Conservation (phyloP, 2,888 invertebrate species). For the Tenodera sinensis region DNA sequence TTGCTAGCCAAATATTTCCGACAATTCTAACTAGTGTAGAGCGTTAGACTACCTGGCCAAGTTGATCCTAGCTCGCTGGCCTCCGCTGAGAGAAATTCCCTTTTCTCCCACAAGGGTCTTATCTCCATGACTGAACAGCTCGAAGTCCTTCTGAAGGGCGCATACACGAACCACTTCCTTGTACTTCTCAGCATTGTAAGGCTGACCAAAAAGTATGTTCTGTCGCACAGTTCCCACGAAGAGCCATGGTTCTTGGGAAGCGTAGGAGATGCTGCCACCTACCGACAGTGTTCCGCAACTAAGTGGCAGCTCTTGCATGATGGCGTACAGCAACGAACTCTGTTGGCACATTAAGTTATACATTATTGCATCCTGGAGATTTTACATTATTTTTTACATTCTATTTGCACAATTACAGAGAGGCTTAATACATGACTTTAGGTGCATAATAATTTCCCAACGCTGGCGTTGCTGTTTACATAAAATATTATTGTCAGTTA, state of each 20-base stretch:
- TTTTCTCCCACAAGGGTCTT: constrained; percentile 72
- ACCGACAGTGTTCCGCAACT: constrained; percentile 57
- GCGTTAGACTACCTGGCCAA: constrained; percentile 53
- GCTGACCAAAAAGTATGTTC: constrained; percentile 74
- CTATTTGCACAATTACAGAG: too few relatives aligned
- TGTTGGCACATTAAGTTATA: constrained; percentile 21
- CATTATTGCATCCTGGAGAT: too few relatives aligned
- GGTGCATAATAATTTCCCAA: too few relatives aligned
- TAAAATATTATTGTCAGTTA: too few relatives aligned
- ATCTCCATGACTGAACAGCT: constrained; percentile 67
- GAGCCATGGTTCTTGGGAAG: constrained; percentile 78
- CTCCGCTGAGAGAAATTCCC: constrained; percentile 73
- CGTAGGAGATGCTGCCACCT: constrained; percentile 64
- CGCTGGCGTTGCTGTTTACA: too few relatives aligned
- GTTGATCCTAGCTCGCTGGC: constrained; percentile 75
- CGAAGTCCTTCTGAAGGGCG: constrained; percentile 64
- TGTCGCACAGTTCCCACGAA: constrained; percentile 67
- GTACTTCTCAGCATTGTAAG: constrained; percentile 53
- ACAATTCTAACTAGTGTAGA: neutral
- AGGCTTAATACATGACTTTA: too few relatives aligned
- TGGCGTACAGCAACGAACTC: constrained; percentile 62
- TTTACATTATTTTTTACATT: too few relatives aligned
- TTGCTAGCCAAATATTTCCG: too few relatives aligned
- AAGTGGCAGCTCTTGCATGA: constrained; percentile 71
- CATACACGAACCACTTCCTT: constrained; percentile 56